Percentiles rank a stretch among this genome's conserved stretches.
Conservation (phyloP, 2,888 invertebrate genomes). For the Nomada hirtipes region DNA sequence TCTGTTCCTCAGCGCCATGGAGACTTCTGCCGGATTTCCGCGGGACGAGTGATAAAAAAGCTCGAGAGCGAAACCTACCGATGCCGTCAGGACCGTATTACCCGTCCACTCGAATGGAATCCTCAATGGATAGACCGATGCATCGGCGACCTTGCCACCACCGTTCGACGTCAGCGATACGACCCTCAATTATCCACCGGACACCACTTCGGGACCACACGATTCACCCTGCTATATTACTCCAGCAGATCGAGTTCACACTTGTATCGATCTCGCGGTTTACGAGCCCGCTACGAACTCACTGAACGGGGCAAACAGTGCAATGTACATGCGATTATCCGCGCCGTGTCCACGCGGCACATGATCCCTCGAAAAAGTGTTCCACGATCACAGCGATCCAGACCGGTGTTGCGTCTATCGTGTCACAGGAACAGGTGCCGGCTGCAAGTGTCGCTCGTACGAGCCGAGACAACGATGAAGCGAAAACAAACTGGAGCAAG, state of each 20-base stretch:
- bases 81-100: conserved; percentile 47
- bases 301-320: conserved; percentile 7
- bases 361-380: conserved; percentile 45
- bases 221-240: neutral
- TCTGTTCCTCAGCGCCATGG: neutral
- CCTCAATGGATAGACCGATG: conserved; percentile 11
- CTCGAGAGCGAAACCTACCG: conserved; percentile 44
- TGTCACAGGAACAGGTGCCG: neutral
- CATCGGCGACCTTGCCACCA: conserved; percentile 15
- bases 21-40: conserved; percentile 64
- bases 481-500: too few relatives aligned
- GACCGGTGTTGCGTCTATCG: neutral
- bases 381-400: neutral
- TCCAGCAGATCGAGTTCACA: neutral
- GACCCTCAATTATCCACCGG: neutral
- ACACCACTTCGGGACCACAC: conserved; percentile 6
- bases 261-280: neutral
- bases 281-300: neutral
- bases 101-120: conserved; percentile 24
- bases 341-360: conserved; percentile 58
- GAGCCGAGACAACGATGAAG: too few relatives aligned
- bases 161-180: conserved; percentile 18
- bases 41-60: conserved; percentile 47
- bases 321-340: conserved; percentile 1
- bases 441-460: too few relatives aligned